Conservation (phyloP, 2,888 invertebrate species). For the Auanema freiburgensis region DNA sequence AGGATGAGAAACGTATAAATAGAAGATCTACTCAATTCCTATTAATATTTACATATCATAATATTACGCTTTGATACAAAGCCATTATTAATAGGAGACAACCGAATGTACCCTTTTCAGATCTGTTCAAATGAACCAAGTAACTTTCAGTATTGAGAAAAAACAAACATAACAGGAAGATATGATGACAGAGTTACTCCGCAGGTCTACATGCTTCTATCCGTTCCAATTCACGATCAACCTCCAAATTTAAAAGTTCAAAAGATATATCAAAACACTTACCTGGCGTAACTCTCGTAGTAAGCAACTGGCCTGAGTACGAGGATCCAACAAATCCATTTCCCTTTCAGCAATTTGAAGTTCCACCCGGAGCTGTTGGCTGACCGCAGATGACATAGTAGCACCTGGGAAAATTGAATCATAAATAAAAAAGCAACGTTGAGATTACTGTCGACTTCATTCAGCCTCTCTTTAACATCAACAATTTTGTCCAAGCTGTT, state of each 20-base stretch:
- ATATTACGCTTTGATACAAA: too few relatives aligned
- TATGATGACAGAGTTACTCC: slow-evolving; percentile 1
- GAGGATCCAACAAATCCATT: slow-evolving; percentile 54
- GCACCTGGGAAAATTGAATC: slow-evolving; percentile 16
- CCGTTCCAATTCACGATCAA: slow-evolving; percentile 18
- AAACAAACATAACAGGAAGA: too few relatives aligned
- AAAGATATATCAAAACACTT: neutral
- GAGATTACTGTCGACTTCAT: slow-evolving; percentile 32
- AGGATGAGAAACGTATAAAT: too few relatives aligned
- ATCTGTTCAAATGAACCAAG: too few relatives aligned
- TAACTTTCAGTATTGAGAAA: too few relatives aligned
- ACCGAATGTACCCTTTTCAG: too few relatives aligned
- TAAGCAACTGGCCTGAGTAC: slow-evolving; percentile 55
- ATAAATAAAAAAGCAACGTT: neutral
- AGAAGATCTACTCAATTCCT: too few relatives aligned
- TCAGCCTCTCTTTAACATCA: slow-evolving; percentile 58
- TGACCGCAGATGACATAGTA: slow-evolving; percentile 33
- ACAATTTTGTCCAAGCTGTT: slow-evolving; percentile 53
- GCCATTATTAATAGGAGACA: too few relatives aligned
- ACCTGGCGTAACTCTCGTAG: slow-evolving; percentile 52
- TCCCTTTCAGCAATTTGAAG: slow-evolving; percentile 53
- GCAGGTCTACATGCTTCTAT: slow-evolving; percentile 18
- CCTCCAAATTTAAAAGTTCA: slow-evolving; percentile 9
- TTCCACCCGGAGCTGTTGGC: slow-evolving; percentile 49
- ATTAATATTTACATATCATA: too few relatives aligned